Evolutionary conservation across 1,140 invertebrate genomes (phyloP).

Genomic region (Hypothenemus hampei): DNA sequence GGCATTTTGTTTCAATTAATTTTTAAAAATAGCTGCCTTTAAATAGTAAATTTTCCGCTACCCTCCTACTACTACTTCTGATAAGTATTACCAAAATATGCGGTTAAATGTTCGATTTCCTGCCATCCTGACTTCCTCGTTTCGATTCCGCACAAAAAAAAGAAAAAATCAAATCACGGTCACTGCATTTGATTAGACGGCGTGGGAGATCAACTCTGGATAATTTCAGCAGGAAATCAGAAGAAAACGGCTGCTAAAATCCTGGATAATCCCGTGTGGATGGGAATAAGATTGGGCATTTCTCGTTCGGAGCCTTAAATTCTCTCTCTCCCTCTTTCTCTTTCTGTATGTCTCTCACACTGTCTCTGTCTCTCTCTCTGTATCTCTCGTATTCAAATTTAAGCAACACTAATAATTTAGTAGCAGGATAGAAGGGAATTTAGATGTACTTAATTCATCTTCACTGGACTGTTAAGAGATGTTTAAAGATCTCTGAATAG

Average conservation of each 20-base stretch:
- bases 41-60: background rate
- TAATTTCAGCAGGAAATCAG: conserved; percentile 7
- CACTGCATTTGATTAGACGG: background rate
- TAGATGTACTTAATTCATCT: no score
- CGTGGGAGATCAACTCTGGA: conserved; percentile 16
- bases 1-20: conserved; percentile 15
- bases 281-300: background rate
- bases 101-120: background rate
- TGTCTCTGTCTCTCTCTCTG: no score
- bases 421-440: no score
- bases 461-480: no score
- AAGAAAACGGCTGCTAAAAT: background rate
- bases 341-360: no score
- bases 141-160: background rate
- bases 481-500: no score
- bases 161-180: background rate
- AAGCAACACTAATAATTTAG: no score
- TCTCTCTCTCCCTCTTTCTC: no score
- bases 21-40: background rate
- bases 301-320: background rate
- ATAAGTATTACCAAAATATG: background rate
- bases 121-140: background rate
- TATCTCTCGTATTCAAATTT: no score
- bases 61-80: background rate
- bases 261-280: conserved; percentile 1